phyloP scores from a whole-genome alignment of 1,140 invertebrate genomes.

The Zaprionus tsacasi region DNA sequence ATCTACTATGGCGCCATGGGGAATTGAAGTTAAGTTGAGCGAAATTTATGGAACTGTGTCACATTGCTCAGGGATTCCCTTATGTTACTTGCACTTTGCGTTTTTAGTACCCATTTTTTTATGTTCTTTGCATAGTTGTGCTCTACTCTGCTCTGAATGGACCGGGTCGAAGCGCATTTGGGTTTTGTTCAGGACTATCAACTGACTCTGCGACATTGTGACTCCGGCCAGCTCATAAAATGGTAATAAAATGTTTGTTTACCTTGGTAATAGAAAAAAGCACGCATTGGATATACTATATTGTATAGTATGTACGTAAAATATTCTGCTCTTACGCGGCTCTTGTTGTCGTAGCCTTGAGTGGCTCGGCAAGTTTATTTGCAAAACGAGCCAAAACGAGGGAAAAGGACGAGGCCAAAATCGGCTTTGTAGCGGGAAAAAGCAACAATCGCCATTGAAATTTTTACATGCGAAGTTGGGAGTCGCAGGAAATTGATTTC shows the following conservation, averaged over 20 bases:
- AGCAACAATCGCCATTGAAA: slow-evolving; percentile 44
- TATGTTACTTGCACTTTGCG: slow-evolving; percentile 55
- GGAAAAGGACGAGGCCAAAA: slow-evolving; percentile 29
- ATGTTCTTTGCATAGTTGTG: slow-evolving; percentile 74
- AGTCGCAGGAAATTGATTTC: slow-evolving; percentile 76
- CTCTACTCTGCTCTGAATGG: slow-evolving; percentile 24
- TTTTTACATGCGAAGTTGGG: slow-evolving; percentile 33
- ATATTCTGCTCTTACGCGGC: slow-evolving; percentile 48
- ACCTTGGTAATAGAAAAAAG: slow-evolving; percentile 80
- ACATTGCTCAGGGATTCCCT: slow-evolving; percentile 17
- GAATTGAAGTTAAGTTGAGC: slow-evolving; percentile 74
- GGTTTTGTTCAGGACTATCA: slow-evolving; percentile 39
- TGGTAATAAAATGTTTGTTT: slow-evolving; percentile 81
- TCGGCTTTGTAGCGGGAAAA: slow-evolving; percentile 27
- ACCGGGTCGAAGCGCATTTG: background rate
- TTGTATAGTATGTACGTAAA: slow-evolving; percentile 51
- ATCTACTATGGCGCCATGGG: background rate
- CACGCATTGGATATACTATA: slow-evolving; percentile 65
- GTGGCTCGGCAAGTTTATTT: slow-evolving; percentile 66
- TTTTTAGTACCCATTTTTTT: slow-evolving; percentile 69
- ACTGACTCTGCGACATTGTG: slow-evolving; percentile 72
- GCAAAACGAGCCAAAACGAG: slow-evolving; percentile 39
- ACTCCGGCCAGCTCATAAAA: slow-evolving; percentile 75
- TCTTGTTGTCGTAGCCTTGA: slow-evolving; percentile 61
- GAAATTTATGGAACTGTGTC: slow-evolving; percentile 57